phyloP scores from a whole-genome alignment of 2,888 invertebrate species.

The Meghimatium bilineatum region DNA sequence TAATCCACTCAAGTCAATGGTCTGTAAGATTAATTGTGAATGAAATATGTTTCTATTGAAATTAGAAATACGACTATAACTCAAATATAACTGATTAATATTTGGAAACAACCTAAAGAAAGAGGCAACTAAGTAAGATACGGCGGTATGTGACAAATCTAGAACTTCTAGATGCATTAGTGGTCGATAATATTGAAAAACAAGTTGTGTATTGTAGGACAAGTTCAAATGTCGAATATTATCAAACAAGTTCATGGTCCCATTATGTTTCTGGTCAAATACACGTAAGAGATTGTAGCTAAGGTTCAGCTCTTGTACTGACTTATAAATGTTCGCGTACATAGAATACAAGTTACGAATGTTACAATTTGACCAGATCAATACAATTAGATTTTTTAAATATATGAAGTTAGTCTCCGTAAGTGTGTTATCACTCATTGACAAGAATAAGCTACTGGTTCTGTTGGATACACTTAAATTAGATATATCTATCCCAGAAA shows the following conservation, averaged over 20 bases:
- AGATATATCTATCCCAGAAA: conserved; percentile 7
- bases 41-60: background rate
- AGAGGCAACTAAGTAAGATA: background rate
- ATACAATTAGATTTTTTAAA: too few relatives aligned
- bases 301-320: background rate
- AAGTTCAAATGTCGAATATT: background rate
- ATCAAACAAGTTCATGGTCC: background rate
- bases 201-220: background rate
- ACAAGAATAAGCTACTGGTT: too few relatives aligned
- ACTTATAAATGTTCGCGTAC: background rate
- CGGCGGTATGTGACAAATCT: conserved; percentile 22
- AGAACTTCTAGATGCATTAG: background rate
- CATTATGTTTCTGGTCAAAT: too few relatives aligned
- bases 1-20: conserved; percentile 13
- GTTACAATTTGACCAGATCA: background rate
- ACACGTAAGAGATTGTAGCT: background rate
- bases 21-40: background rate
- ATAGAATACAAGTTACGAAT: background rate
- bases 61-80: background rate
- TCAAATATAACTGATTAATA: background rate
- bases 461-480: background rate
- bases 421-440: too few relatives aligned
- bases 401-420: too few relatives aligned
- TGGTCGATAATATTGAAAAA: too few relatives aligned
- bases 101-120: background rate